Conservation (phyloP, 2,113 vertebrate species). For the Tauraco erythrolophus region DNA sequence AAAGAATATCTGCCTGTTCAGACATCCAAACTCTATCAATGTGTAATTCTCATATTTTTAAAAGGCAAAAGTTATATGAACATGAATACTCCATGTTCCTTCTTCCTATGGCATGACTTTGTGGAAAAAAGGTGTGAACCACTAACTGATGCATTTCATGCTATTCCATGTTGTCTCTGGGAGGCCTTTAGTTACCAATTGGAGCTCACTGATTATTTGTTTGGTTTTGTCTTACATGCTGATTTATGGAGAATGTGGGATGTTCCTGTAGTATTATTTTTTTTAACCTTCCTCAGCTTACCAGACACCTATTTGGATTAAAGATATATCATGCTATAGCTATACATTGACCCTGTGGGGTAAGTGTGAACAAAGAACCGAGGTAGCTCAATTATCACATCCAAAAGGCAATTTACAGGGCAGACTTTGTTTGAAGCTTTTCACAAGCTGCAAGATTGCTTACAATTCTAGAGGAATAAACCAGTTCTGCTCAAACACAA, state of each 20-base stretch:
- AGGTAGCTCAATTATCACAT: not conserved
- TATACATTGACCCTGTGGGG: rapidly evolving
- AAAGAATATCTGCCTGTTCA: not conserved
- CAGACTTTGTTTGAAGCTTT: not conserved
- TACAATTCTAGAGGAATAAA: not conserved
- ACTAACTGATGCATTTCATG: not conserved
- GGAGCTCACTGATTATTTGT: rapidly evolving
- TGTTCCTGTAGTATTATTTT: not conserved
- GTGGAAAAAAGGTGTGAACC: not conserved
- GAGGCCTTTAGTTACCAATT: not conserved
- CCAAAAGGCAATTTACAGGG: not conserved
- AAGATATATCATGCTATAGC: not conserved
- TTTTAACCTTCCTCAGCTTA: not conserved
- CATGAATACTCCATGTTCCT: not conserved
- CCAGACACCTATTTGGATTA: not conserved
- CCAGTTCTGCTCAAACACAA: not conserved
- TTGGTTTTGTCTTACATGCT: not conserved
- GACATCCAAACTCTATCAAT: not conserved
- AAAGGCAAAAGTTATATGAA: not conserved
- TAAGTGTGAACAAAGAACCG: not conserved
- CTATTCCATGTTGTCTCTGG: not conserved
- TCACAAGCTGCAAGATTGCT: not conserved
- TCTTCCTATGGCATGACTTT: not conserved
- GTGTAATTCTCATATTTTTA: not conserved
- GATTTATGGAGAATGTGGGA: not conserved